Percentiles rank a stretch among this genome's conserved stretches.
These are phyloP conservation scores for Halcyon badia DNA, from an alignment of 2,797 vertebrate species.

Conservation along the genomic window DNA sequence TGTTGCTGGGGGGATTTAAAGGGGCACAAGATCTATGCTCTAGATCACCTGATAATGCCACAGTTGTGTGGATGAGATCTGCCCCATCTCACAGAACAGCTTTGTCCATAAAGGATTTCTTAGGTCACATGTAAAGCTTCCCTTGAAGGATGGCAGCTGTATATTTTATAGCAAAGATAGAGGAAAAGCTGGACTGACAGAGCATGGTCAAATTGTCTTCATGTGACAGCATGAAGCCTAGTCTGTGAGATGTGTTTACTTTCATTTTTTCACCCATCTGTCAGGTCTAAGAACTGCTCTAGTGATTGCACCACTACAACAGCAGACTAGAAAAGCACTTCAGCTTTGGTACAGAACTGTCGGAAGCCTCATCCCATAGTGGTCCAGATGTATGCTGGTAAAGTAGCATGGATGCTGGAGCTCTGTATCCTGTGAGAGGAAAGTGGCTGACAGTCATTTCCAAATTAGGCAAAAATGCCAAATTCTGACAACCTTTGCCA, in stretches of 20 bases:
- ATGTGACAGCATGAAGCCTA: background rate
- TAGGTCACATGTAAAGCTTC: background rate
- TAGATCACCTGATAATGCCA: background rate
- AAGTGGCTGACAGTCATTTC: background rate
- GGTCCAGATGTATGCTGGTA: background rate
- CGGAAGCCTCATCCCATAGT: background rate
- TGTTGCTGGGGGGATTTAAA: background rate
- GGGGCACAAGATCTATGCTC: background rate
- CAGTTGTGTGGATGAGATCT: background rate
- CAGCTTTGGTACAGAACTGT: background rate
- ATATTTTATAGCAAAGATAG: background rate
- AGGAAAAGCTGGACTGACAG: background rate
- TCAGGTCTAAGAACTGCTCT: background rate
- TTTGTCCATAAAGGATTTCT: background rate
- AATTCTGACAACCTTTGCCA: slow-evolving; percentile 24
- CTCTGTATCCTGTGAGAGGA: background rate
- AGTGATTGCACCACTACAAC: background rate
- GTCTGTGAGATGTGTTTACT: background rate
- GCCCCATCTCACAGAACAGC: background rate
- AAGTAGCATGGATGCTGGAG: background rate
- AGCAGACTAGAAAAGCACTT: background rate
- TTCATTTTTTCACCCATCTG: background rate
- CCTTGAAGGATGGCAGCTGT: background rate
- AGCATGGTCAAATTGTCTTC: background rate
- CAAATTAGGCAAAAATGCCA: slow-evolving; percentile 28